phyloP scores from a whole-genome alignment of 2,888 invertebrate species.

The Drosophila quinaria region DNA sequence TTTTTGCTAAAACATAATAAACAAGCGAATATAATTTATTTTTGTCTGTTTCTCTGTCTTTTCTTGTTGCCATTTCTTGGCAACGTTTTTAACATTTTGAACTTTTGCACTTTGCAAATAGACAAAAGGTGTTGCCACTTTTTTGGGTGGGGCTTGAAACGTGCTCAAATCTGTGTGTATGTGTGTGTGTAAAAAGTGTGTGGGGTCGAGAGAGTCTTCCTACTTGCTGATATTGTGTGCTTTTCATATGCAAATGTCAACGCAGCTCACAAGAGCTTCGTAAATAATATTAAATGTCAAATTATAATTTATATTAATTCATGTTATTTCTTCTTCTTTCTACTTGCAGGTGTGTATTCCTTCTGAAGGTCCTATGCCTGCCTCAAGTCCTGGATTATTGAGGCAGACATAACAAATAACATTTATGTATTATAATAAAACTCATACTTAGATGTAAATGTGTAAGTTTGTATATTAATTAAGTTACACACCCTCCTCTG shows the following conservation, averaged over 20 bases:
- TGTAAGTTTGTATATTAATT: slow-evolving; percentile 40
- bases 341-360: slow-evolving; percentile 71
- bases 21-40: slow-evolving; percentile 66
- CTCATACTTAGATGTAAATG: slow-evolving; percentile 21
- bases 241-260: slow-evolving; percentile 57
- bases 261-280: slow-evolving; percentile 38
- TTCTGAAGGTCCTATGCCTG: slow-evolving; percentile 56
- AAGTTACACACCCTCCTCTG: background rate
- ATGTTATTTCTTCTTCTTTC: slow-evolving; percentile 21
- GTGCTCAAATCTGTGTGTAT: background rate
- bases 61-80: slow-evolving; percentile 52
- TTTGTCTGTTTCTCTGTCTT: slow-evolving; percentile 43
- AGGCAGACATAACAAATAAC: slow-evolving; percentile 61
- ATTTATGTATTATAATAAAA: slow-evolving; percentile 2
- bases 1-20: slow-evolving; percentile 38
- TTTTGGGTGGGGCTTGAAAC: slow-evolving; percentile 20
- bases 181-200: background rate
- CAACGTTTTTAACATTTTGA: slow-evolving; percentile 61
- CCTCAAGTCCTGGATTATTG: slow-evolving; percentile 82
- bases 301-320: slow-evolving; percentile 25
- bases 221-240: slow-evolving; percentile 6
- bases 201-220: background rate
- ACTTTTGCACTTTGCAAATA: slow-evolving; percentile 74
- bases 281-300: slow-evolving; percentile 36
- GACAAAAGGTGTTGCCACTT: slow-evolving; percentile 54